Conservation (phyloP, 37 sponge, comb jelly and placozoan species). For the Cliona cf. orientalis region DNA sequence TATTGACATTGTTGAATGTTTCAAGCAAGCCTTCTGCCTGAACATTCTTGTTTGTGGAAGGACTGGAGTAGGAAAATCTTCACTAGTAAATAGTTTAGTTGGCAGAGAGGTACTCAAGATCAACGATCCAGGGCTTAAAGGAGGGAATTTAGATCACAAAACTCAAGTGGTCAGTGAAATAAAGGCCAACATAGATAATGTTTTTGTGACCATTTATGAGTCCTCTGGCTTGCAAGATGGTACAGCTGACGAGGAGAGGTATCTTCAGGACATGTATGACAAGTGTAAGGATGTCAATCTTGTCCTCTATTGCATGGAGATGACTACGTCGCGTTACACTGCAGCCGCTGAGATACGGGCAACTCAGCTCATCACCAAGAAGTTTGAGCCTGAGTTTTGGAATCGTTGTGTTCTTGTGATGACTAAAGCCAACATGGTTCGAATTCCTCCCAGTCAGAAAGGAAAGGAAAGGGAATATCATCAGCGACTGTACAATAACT, state of each 20-base stretch:
- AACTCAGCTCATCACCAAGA: not conserved
- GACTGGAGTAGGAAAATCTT: conserved; percentile 8
- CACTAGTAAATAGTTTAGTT: not conserved
- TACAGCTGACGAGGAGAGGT: not conserved
- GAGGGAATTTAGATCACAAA: not conserved
- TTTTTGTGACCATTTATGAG: conserved; percentile 1
- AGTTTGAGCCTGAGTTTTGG: conserved; percentile 6
- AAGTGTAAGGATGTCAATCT: conserved; percentile 12
- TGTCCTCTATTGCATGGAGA: conserved; percentile 23
- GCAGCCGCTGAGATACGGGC: not conserved
- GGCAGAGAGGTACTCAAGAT: not conserved
- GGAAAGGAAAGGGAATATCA: conserved; percentile 1
- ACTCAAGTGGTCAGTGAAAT: not conserved
- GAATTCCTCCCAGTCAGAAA: not conserved
- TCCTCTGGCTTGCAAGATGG: conserved; percentile 21
- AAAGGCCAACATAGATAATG: not conserved
- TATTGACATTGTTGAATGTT: not conserved
- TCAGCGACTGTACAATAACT: not conserved
- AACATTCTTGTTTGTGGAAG: conserved; percentile 6
- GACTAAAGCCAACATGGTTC: conserved; percentile 9
- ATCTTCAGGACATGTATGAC: conserved; percentile 2
- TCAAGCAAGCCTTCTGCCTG: not conserved
- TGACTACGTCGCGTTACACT: conserved; percentile 6
- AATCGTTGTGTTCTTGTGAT: not conserved
- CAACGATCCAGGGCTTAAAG: not conserved